Base-by-base conservation (phyloP, 2,888 invertebrate genomes). In the Caenorhabditis japonica region DNA sequence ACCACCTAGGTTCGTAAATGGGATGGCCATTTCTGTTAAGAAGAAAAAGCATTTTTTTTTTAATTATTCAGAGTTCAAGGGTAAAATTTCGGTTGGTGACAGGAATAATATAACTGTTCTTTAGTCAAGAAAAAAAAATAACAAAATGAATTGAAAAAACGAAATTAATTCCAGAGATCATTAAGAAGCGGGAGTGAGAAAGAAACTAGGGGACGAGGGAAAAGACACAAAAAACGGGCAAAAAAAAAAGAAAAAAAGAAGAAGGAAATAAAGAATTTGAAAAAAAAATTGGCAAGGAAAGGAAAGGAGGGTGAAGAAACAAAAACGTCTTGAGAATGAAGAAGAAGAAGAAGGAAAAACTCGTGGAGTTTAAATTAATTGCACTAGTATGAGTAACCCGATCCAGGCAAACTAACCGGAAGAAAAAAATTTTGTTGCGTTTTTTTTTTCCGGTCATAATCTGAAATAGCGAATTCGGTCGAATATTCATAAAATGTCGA, bases 131-230 rank as follows among this genome's bases (percentile, higher is more conserved):
- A 19, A 13, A 23, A 43, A 43, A 23, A 19, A 12, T 4, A 15
- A 23, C 19, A 19, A 19, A 43, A 13, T 43, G 19, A 39, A 39
- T 19, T 19, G 43, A 43, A 41, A 41, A 41, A 41, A 19, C 21
- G 43, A 23, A 13, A 43, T 19, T 10, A 43, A 30, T 30, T 30
- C 10, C 7, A 30, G 10, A 7, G 30, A 30, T 30, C 30, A 30
- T 30, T 30, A 30, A 30, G 30, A 33, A 33, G 17, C 17, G 30
- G n/a, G 30, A 21, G 41, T 15, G 27, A 17, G 17, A 46, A 43
- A 30, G 19, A 58, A 46, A 33, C 36, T 58, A 46, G 43, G 34
- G 41, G 56, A 23, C 44, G 23, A 17, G 44, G 43, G 15, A 33
- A 21, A n/a, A 34, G 34, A n/a, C 27, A 30, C 33, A 43, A 10